Evolutionary conservation across 2,888 invertebrate species (phyloP).

Genomic region (Apomyelois bistriatella): DNA sequence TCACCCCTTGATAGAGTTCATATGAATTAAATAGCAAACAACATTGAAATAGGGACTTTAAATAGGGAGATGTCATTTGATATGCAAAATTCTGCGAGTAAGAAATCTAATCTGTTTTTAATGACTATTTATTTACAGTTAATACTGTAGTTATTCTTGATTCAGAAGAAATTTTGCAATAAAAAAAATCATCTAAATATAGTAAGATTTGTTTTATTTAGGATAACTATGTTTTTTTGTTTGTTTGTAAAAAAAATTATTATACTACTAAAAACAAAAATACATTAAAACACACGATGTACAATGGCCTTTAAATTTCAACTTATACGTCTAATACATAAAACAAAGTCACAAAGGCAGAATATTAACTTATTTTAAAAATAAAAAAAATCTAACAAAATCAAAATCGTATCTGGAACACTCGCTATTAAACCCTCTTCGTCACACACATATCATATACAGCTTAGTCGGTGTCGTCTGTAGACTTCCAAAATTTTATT

Average conservation of each 20-base stretch:
- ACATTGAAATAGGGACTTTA: slow-evolving; percentile 60
- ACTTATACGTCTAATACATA: too few relatives aligned
- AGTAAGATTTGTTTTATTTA: background rate
- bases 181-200: too few relatives aligned
- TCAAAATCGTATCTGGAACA: background rate
- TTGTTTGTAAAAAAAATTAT: too few relatives aligned
- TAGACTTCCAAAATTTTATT: slow-evolving; percentile 45
- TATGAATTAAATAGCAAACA: slow-evolving; percentile 77
- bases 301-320: too few relatives aligned
- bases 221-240: too few relatives aligned
- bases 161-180: too few relatives aligned
- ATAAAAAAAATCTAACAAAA: too few relatives aligned
- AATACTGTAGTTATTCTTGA: background rate
- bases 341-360: too few relatives aligned
- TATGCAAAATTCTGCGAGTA: slow-evolving; percentile 21
- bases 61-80: slow-evolving; percentile 45
- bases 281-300: too few relatives aligned
- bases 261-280: too few relatives aligned
- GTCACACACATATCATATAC: slow-evolving; percentile 23
- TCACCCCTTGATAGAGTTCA: slow-evolving; percentile 69
- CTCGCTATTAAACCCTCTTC: background rate
- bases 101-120: slow-evolving; percentile 5
- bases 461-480: slow-evolving; percentile 29
- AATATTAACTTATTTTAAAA: too few relatives aligned
- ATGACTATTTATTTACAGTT: slow-evolving; percentile 7